These are phyloP conservation scores for Lycocorax pyrrhopterus DNA, from an alignment of 2,113 vertebrate genomes.

Conservation along the genomic window DNA sequence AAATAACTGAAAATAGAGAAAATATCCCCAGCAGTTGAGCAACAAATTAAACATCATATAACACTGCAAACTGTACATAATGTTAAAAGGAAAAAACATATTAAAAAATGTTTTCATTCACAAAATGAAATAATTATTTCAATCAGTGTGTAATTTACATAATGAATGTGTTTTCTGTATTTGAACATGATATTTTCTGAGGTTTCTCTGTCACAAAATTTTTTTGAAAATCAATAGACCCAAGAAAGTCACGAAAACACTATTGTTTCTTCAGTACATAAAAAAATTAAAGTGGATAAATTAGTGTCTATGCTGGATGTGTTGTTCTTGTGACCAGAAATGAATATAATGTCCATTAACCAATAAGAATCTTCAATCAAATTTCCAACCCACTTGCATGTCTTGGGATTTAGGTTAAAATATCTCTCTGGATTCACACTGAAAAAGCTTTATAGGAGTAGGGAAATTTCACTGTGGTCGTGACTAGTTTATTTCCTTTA, in stretches of 20 bases:
- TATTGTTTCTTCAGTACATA: not conserved
- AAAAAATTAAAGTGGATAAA: not conserved
- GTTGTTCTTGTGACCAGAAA: not conserved
- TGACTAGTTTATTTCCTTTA: not conserved
- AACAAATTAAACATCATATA: not conserved
- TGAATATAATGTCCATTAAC: rapidly evolving
- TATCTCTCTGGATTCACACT: not conserved
- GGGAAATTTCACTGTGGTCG: not conserved
- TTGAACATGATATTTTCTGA: not conserved
- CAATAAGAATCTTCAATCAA: not conserved
- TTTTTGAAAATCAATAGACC: not conserved
- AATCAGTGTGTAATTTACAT: not conserved
- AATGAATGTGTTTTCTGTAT: not conserved
- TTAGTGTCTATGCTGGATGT: not conserved
- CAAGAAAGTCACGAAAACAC: rapidly evolving
- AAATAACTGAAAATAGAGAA: not conserved
- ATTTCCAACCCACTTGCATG: not conserved
- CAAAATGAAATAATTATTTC: not conserved
- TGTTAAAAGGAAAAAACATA: not conserved
- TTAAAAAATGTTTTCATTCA: not conserved
- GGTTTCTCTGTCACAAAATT: not conserved
- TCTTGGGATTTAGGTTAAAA: not conserved
- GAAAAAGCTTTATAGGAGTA: not conserved
- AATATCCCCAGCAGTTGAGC: not conserved
- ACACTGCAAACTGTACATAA: not conserved